phyloP scores from a whole-genome alignment of 2,888 invertebrate species.

The Eudemis profundana region DNA sequence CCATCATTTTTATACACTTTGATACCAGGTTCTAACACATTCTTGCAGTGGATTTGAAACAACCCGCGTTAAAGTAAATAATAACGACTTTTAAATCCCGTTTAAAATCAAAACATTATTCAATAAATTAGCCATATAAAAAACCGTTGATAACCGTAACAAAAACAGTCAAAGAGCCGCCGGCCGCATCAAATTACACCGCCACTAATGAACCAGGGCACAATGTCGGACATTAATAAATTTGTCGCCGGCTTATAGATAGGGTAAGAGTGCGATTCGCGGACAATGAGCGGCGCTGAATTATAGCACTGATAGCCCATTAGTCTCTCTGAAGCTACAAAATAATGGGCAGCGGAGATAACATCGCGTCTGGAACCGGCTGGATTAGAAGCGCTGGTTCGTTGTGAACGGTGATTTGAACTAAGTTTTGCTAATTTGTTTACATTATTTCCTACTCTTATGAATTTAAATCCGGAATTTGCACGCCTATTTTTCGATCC shows the following conservation, averaged over 20 bases:
- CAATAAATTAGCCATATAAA: conserved; percentile 31
- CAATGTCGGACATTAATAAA: conserved; percentile 80
- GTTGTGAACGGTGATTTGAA: conserved; percentile 10
- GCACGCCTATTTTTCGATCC: too few species aligned
- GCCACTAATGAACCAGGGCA: conserved; percentile 74
- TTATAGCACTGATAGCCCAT: conserved; percentile 78
- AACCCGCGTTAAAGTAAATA: too few species aligned
- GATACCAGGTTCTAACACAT: too few species aligned
- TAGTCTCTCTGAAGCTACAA: conserved; percentile 78
- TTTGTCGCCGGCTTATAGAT: conserved; percentile 81
- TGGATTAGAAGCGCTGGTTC: conserved; percentile 15
- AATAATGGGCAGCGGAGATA: conserved; percentile 72
- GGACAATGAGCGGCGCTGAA: conserved; percentile 81
- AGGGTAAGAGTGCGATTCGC: conserved; percentile 75
- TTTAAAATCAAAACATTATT: conserved; percentile 24
- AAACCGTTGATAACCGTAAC: conserved; percentile 36
- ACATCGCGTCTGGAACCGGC: conserved; percentile 62
- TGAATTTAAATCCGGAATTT: too few species aligned
- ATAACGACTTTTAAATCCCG: background rate
- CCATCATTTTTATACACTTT: too few species aligned
- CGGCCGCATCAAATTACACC: conserved; percentile 71
- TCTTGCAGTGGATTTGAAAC: too few species aligned
- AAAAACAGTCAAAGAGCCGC: conserved; percentile 43
- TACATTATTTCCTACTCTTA: background rate
- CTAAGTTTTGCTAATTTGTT: conserved; percentile 25